Percentiles rank a stretch among this genome's conserved stretches.
Conservation (phyloP, 2,113 vertebrate species). For the Poeciliopsis retropinna region DNA sequence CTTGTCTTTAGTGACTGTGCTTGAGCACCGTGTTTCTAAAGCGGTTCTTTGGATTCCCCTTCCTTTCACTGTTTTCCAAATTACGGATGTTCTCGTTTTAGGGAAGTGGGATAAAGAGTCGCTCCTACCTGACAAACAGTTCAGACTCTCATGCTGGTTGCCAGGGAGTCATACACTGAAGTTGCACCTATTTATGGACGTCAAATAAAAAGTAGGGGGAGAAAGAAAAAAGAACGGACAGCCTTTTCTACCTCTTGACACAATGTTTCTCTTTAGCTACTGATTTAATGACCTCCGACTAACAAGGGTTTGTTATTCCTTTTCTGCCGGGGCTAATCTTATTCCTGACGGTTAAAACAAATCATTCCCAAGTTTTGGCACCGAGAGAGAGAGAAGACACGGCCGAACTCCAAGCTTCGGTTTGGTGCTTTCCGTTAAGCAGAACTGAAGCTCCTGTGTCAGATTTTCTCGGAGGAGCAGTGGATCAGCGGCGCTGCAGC, state of each 20-base stretch:
- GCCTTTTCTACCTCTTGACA: constrained; percentile 37
- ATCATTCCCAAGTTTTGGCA: constrained; percentile 40
- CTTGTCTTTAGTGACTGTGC: neutral
- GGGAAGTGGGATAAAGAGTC: constrained; percentile 15
- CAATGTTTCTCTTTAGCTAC: constrained; percentile 35
- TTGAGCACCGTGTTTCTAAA: neutral
- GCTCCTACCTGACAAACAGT: constrained; percentile 50
- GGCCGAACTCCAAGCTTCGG: constrained; percentile 26
- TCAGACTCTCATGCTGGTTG: constrained; percentile 47
- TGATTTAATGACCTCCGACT: constrained; percentile 50
- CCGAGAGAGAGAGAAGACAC: constrained; percentile 17
- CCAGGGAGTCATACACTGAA: constrained; percentile 52
- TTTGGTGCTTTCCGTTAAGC: constrained; percentile 47
- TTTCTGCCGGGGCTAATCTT: constrained; percentile 45
- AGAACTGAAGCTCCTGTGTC: constrained; percentile 33
- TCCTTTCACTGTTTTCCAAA: constrained; percentile 31
- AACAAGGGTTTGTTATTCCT: constrained; percentile 23
- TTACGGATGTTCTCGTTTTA: constrained; percentile 26
- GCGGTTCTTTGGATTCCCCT: constrained; percentile 1
- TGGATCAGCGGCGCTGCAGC: constrained; percentile 54
- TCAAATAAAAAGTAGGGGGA: neutral
- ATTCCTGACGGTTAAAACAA: constrained; percentile 34
- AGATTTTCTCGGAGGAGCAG: constrained; percentile 35
- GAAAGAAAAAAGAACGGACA: constrained; percentile 12
- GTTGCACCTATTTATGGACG: constrained; percentile 51